Base-by-base conservation (phyloP, 2,888 invertebrate species). In the Timema cristinae region DNA sequence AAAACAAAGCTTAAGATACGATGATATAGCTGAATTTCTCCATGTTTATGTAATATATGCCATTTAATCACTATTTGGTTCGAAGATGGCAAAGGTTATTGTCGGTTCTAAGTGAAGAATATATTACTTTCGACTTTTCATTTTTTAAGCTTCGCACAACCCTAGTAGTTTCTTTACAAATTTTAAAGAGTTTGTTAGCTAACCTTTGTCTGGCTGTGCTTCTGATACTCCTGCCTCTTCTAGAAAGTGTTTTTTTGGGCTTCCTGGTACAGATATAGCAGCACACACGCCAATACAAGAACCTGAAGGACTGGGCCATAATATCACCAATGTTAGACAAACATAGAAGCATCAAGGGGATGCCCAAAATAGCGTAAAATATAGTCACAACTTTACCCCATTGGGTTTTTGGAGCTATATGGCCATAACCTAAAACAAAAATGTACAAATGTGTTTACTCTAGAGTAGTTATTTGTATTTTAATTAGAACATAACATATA, bases 371-470 rank as follows among this genome's bases (percentile, higher is more conserved):
- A 48, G 97, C 97, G 83, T 97, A 97, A 81, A 97, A 92, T 79
- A 97, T 97, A 13, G 97, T 97, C 76, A 95, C 92, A 76, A 97
- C 92, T 83, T 97, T 97, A 61, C 97, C 97, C 81, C 92, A 91
- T 79, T 92, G 90, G 0, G 97, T 97, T 84, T 95, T 95, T 0
- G 97, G 97, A 0, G 96, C 92, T 74, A 97, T 95, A 82, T 97
- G 95, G 8, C 97, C 97, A 82, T 97, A 97, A 54, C 97, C 96
- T 96, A 82, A 49, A 82, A 81, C 9, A 63, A 47, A 63, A 47
- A 15, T 32, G 9, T 47, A 47, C 7, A 15, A 32, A 32, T 32
- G 4, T 1, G 32, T 32, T 32, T 32, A 32, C 32, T 32, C 4
- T 32, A 32, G 32, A 32, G 32, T 32, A 32, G 32, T 32, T 32